Evolutionary conservation across 2,888 invertebrate genomes (phyloP).

Genomic region (Leptopilina drosophilae): DNA sequence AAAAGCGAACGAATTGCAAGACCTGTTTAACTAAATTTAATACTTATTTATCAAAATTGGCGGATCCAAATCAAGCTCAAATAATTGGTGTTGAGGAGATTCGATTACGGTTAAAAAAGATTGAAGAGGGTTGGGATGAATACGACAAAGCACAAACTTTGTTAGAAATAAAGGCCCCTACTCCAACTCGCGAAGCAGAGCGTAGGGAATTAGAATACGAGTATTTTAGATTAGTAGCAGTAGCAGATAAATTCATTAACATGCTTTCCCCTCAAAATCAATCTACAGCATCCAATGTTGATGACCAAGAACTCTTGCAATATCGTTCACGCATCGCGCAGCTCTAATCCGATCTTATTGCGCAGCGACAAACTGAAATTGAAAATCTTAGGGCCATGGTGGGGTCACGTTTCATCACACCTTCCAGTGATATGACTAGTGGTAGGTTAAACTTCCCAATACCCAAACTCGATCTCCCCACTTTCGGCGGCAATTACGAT

Average conservation of each 20-base stretch:
- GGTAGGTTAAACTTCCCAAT: background rate
- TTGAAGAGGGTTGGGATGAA: background rate
- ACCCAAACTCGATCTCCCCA: constrained; percentile 15
- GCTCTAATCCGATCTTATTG: too few relatives aligned
- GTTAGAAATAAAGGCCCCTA: constrained; percentile 23
- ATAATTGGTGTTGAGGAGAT: constrained; percentile 12
- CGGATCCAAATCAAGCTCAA: too few relatives aligned
- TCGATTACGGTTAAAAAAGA: constrained; percentile 21
- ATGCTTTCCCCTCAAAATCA: background rate
- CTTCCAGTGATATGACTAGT: too few relatives aligned
- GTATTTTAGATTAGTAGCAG: background rate
- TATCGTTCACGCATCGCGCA: too few relatives aligned
- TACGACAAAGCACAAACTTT: constrained; percentile 16
- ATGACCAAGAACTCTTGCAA: too few relatives aligned
- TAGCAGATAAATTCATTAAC: too few relatives aligned
- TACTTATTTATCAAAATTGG: background rate
- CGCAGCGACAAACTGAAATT: too few relatives aligned
- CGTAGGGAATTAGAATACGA: background rate
- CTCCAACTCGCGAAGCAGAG: constrained; percentile 12
- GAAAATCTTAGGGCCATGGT: background rate
- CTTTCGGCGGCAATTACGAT: background rate
- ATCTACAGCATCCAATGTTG: too few relatives aligned
- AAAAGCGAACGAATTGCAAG: constrained; percentile 18
- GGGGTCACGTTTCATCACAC: background rate
- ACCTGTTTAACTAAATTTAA: constrained; percentile 14